Evolutionary conservation across 2,113 vertebrate species (phyloP).

Genomic region (Gnathonemus echidnorhynchus): DNA sequence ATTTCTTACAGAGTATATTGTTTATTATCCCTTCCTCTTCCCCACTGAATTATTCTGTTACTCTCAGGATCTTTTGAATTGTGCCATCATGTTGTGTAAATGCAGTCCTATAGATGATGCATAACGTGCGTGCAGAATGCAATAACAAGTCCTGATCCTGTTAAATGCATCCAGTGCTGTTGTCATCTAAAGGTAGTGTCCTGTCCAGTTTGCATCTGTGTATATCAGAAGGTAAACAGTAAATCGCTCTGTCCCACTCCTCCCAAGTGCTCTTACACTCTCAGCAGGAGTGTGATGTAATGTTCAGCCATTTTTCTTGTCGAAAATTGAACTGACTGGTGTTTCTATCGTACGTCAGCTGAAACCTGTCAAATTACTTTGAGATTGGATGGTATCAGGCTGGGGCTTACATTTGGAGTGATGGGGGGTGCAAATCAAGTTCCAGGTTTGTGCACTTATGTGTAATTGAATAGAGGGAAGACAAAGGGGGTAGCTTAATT

Average conservation of each 20-base stretch:
- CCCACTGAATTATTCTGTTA: conserved; percentile 27
- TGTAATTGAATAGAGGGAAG: background rate
- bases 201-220: background rate
- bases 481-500: background rate
- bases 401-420: background rate
- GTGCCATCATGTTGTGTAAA: conserved; percentile 1
- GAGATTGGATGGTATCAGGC: background rate
- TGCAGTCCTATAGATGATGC: conserved; percentile 10
- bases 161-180: conserved; percentile 5
- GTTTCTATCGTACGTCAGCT: background rate
- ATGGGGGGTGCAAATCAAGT: background rate
- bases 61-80: conserved; percentile 13
- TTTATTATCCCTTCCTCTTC: conserved; percentile 28
- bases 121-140: conserved; percentile 10
- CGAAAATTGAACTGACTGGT: background rate
- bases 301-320: conserved; percentile 5
- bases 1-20: conserved; percentile 20
- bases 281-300: background rate
- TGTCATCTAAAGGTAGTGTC: background rate
- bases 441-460: background rate
- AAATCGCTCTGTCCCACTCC: background rate
- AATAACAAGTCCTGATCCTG: conserved; percentile 14
- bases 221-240: conserved; percentile 7
- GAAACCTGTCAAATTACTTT: background rate
- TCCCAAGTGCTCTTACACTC: conserved; percentile 5